Evolutionary conservation across 2,797 vertebrate species (phyloP), one percentile per base, ranked within the genome.

Genomic region (Catamblyrhynchus diadema): DNA sequence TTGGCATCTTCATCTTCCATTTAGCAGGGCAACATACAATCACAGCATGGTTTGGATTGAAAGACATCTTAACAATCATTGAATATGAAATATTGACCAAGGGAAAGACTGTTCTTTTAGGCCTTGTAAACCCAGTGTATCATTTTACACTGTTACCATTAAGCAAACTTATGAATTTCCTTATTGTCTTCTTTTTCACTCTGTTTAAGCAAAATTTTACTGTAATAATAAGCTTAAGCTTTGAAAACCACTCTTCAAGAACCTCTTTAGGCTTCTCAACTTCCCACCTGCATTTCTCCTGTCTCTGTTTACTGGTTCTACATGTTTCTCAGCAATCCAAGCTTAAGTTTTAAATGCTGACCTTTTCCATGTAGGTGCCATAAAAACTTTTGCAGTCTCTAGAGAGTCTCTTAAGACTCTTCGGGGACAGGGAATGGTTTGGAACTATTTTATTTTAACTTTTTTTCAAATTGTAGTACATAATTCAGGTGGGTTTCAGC

Each of bases 401-500:
- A 65, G 3, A 54, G 10, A 62, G 2, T 2, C 48, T 18, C 35
- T 57, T 28, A 78, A 62, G 14, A 25, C 7, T 67, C 4, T 56
- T 59, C 56, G 17, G 7, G 19, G 9, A 9, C 32, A 24, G 1
- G 1, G 1, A 3, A 33, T 32, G 7, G 9, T 35, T 61, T 32
- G 1, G 16, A 1, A 2, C 2, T 10, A 35, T 33, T 35, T 67
- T 3, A 30, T 25, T 47, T 66, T 42, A 0, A 27, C 48, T 6
- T 16, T 53, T 50, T 61, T 70, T 70, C 2, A 1, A 85, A 62
- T 14, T 25, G 8, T 27, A 86, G 23, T 16, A 73, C 2, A 3
- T 44, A 56, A 45, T 90, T 64, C 22, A 69, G 13, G 3, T 42
- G 11, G 4, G 32, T 57, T 75, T 75, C 14, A 57, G 22, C 48